Evolutionary conservation across 2,888 invertebrate genomes (phyloP), one percentile per base, ranked within the genome.

Genomic region (Eledone cirrhosa): DNA sequence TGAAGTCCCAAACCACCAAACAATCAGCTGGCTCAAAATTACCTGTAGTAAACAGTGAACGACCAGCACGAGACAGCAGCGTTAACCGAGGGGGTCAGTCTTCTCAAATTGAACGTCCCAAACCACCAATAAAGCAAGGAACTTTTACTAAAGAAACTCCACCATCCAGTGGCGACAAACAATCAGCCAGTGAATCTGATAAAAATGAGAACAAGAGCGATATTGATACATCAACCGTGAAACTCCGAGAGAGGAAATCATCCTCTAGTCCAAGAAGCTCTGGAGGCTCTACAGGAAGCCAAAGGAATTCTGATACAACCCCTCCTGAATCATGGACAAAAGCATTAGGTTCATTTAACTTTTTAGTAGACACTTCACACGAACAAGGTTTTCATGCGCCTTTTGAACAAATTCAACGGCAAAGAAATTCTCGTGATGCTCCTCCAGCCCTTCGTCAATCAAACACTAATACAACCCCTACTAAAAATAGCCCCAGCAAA

Each of bases 131-230:
- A 83, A 93, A 97, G 47, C 97, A 97, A 90, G 96, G 96, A 22
- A 97, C 97, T 0, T 97, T 97, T 89, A 95, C 96, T 0, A 97
- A 97, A 91, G 96, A 97, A 85, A 86, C 89, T n/a, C 84, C 88
- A 27, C 83, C 86, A 7, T 80, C 79, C 24, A 86, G 84, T 80
- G 84, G 83, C 16, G 86, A 86, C 13, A 83, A 84, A 14, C 84
- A 85, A 48, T 82, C 83, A 27, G 78, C 82, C 0, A 65, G 77
- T 65, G 75, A 77, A 65, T 63, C 79, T 1, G n/a, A 76, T 24
- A 80, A 77, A 22, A 33, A 48, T n/a, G 48, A 67, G 69, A 41
- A 63, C 8, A 77, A 72, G 29, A n/a, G 29, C 27, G 72, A 65
- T 14, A 77, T 33, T 48, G 63, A 77, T 22, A 22, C 14, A 3